Conservation (phyloP, 1,140 invertebrate genomes). For the Drosophila ogumai region DNA sequence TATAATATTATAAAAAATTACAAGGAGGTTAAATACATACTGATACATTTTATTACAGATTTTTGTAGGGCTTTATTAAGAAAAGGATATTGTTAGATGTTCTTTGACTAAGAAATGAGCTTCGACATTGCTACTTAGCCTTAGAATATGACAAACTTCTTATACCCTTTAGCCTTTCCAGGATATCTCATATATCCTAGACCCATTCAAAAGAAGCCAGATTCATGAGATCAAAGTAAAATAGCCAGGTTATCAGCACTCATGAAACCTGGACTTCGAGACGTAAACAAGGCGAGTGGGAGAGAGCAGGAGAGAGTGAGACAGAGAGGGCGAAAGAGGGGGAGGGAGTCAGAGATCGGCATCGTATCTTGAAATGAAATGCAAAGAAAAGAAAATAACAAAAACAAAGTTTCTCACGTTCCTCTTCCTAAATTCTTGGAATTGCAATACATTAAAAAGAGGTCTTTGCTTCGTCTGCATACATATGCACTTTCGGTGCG, state of each 20-base stretch:
- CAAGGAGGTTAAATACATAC: not conserved
- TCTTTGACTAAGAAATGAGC: not conserved
- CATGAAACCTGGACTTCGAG: conserved; percentile 38
- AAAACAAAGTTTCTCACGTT: conserved; percentile 85
- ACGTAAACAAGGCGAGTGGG: conserved; percentile 43
- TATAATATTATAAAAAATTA: no score
- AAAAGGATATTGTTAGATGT: not conserved
- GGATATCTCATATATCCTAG: not conserved
- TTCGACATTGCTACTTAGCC: no score
- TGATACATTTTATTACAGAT: not conserved
- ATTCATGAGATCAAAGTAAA: not conserved
- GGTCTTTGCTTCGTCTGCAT: conserved; percentile 81
- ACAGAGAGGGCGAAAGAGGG: conserved; percentile 10
- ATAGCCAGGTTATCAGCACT: conserved; percentile 31
- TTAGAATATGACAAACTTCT: no score
- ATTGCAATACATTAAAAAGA: conserved; percentile 85
- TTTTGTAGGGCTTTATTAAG: no score
- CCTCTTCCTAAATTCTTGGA: conserved; percentile 85
- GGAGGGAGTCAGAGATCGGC: conserved; percentile 53
- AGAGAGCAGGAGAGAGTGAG: conserved; percentile 9
- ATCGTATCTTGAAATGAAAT: conserved; percentile 83
- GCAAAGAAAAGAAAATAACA: conserved; percentile 84
- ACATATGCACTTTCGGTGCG: conserved; percentile 46
- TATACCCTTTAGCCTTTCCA: no score
- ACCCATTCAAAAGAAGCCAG: not conserved